Evolutionary conservation across 2,113 vertebrate genomes (phyloP), one percentile per base, ranked within the genome.

Genomic region (Cavia aperea): DNA sequence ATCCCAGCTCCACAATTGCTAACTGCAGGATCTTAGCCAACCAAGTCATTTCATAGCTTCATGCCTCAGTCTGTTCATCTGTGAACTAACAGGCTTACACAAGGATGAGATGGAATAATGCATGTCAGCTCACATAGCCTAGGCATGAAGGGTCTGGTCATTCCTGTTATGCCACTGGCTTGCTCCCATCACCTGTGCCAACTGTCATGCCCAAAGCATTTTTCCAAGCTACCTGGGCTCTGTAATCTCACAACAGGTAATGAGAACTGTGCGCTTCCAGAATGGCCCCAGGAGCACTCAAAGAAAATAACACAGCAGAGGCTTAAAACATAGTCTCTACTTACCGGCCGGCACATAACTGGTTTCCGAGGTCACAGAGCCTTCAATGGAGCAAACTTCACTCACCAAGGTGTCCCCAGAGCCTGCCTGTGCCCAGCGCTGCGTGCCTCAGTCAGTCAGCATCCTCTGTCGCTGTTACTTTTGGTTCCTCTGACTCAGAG

Each of bases 401-500:
- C 60, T 91, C 72, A n/a, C 75, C 56, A 2, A 85, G 75, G 77
- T 77, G 43, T 21, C 39, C 51, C 54, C 15, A 33, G 46, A 88
- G 65, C 60, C 56, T 81, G 90, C 51, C 62, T 56, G 16, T 56
- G 85, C 79, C 51, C 11, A 5, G 39, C 18, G 88, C 89, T 92
- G 79, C 81, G n/a, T 39, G 46, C 11, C 84, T 91, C 51, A 24
- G 1, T n/a, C 56, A 89, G 83, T 33, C 88, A 5, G 65, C 8
- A 3, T 87, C 85, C 83, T 73, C 93, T 96, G 93, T 93, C 92
- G 77, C 88, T 88, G 54, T 75, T 88, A 58, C 91, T 96, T 83
- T 88, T 91, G 90, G 86, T 24, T 92, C 88, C 88, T 96, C 84
- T 97, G 96, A 96, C 91, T 96, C 96, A 96, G 91, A 95, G 24